Base-by-base conservation (phyloP, 2,113 vertebrate species). In the Diadophis punctatus region DNA sequence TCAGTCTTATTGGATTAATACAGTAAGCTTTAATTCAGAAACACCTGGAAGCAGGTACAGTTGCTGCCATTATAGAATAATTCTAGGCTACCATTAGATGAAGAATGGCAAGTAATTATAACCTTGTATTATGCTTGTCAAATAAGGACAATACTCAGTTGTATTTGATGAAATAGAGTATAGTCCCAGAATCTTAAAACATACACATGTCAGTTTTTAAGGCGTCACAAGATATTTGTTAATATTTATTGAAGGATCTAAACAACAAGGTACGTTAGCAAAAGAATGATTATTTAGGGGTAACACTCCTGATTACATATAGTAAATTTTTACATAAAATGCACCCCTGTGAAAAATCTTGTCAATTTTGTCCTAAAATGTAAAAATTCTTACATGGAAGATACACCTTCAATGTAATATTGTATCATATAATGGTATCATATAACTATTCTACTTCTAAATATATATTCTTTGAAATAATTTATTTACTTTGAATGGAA, bases 51-150 rank as follows among this genome's bases (percentile, higher is more conserved):
- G 3, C 6, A 53, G 23, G 56, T 34, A 39, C 27, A 87, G 16
- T 23, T 52, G 22, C 74, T 92, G 94, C 95, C 49, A 49, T 43
- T n/a, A 30, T 55, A 58, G 48, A 12, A 58, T 91, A 88, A 52
- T 18, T 27, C 8, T 46, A 87, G 27, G 85, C 11, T 12, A 43
- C 14, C n/a, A 34, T 52, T 53, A n/a, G 49, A 8, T 87, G 30
- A 88, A 5, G n/a, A 53, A 39, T 25, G 22, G 3, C 34, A 88
- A 39, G 12, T 16, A 12, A 60, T 58, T 53, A 60, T 60, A 49
- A 86, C 16, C 4, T 23, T 53, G n/a, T 14, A 56, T 58, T 23
- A 43, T 63, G 16, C 25, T 43, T 63, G 11, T 18, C 39, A 63
- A 63, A 43, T 48, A 60, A 49, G 86, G 9, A 34, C 39, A 88